A percentile compares a stretch with the other conserved stretches of the same genome.
phyloP scores from a whole-genome alignment of 2,113 vertebrate genomes.

The Agelaius phoeniceus region DNA sequence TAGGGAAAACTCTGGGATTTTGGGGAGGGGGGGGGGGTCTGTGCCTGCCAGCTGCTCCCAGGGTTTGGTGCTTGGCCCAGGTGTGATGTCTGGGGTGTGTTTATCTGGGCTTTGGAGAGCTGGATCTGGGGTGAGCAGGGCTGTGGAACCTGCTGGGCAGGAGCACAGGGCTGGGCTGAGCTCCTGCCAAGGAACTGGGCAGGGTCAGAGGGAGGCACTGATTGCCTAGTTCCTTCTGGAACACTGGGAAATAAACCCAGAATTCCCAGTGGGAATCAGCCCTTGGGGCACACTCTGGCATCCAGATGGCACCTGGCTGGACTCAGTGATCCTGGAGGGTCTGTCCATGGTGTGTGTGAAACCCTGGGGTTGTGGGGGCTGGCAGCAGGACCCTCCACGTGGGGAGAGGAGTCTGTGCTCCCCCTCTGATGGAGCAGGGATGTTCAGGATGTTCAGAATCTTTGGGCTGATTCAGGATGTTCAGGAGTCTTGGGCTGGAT shows the following conservation, averaged over 20 bases:
- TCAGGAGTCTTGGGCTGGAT: neutral
- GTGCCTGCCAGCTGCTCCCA: neutral
- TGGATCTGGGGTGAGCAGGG: neutral
- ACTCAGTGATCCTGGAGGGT: too few species aligned
- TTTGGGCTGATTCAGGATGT: neutral
- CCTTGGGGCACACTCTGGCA: neutral
- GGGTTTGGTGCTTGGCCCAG: neutral
- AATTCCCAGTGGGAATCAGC: neutral
- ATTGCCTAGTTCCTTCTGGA: neutral
- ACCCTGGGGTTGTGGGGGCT: neutral
- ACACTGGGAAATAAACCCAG: neutral
- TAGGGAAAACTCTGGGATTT: neutral
- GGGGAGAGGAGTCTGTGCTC: rapidly evolving
- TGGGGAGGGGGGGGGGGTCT: too few species aligned
- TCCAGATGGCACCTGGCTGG: neutral
- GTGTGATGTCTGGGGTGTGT: neutral
- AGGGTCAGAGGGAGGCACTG: too few species aligned
- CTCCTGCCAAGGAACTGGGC: neutral
- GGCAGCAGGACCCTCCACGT: neutral
- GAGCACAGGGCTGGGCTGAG: neutral
- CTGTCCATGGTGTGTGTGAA: neutral
- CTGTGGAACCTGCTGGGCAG: neutral
- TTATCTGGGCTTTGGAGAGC: neutral
- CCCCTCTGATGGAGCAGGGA: neutral
- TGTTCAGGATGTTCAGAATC: neutral